Evolutionary conservation across 2,797 vertebrate species (phyloP).

Genomic region (Ctenosaura bakeri): DNA sequence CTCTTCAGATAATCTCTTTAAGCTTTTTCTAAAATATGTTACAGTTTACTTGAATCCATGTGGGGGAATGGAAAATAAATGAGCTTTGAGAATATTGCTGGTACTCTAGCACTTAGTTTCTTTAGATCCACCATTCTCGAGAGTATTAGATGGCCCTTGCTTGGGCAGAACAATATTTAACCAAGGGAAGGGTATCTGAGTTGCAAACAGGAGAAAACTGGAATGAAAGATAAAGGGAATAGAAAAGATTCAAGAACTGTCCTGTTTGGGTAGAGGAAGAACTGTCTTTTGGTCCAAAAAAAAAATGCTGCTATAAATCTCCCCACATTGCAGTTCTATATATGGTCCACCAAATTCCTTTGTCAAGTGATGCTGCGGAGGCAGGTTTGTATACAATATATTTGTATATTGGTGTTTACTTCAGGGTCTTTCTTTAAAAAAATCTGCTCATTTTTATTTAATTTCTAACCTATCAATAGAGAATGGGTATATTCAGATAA

Average conservation of each 20-base stretch:
- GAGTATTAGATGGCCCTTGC: background rate
- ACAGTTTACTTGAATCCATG: background rate
- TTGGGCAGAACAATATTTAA: background rate
- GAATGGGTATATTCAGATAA: background rate
- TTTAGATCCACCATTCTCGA: background rate
- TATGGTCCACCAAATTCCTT: too few species aligned
- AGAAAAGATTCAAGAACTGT: background rate
- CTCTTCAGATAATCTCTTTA: background rate
- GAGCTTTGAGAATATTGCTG: background rate
- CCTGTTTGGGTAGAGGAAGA: background rate
- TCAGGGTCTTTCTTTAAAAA: too few species aligned
- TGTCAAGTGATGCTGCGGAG: background rate
- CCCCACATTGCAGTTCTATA: background rate
- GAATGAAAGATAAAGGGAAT: background rate
- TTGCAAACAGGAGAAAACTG: background rate
- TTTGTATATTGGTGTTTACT: background rate
- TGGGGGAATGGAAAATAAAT: background rate
- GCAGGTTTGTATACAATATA: background rate
- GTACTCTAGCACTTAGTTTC: background rate
- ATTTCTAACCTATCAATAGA: background rate
- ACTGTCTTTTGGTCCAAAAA: background rate
- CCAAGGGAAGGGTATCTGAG: background rate
- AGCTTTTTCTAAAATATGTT: constrained; percentile 18
- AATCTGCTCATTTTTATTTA: background rate
- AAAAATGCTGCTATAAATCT: background rate